Base-by-base conservation (phyloP, 1,140 invertebrate genomes). In the Pseudomyrmex pallidus region DNA sequence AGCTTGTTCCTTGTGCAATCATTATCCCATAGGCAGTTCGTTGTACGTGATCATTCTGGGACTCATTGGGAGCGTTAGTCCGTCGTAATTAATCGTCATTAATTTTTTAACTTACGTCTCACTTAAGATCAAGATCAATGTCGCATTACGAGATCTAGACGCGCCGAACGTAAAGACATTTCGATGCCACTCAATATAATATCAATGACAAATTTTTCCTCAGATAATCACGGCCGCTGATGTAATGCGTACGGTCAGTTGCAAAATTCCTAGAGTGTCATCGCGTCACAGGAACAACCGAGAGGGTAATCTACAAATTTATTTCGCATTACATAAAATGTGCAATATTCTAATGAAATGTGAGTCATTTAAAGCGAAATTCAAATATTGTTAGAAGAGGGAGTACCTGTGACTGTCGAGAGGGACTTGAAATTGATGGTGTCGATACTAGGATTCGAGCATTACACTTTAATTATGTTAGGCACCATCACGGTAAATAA, bases 11-110 rank as follows among this genome's bases (percentile, higher is more conserved):
- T 74, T 94, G 50, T 94, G 94, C 68, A 90, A 93, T 63, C 83
- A 92, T 63, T 90, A 89, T 44, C 82, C 93, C 25, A 91, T 94
- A 90, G 93, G 94, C 22, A 93, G 89, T 85, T 85, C 90, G 9
- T 73, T 92, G 7, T 94, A 93, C 74, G 93, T 94, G 17, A 91
- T 91, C 5, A 59, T 93, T 48, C 87, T 94, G 54, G 93, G 93
- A 85, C 84, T 94, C 64, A 92, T 94, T 89, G 93, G 93, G 78
- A 93, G 91, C 89, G 94, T 94, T 92, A 93, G 94, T 94, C 88
- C 64, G 92, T 93, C 91, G 91, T 92, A 92, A 92, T 93, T 35
- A 35, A 35, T 35, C 5, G 35, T 35, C 5, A 35, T 35, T 35
- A 35, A 35, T 35, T 7, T 35, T 35, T 35, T 35, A 4, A 35